These are phyloP conservation scores for Tor tambroides DNA, from an alignment of 2,113 vertebrate species.

Conservation along the genomic window DNA sequence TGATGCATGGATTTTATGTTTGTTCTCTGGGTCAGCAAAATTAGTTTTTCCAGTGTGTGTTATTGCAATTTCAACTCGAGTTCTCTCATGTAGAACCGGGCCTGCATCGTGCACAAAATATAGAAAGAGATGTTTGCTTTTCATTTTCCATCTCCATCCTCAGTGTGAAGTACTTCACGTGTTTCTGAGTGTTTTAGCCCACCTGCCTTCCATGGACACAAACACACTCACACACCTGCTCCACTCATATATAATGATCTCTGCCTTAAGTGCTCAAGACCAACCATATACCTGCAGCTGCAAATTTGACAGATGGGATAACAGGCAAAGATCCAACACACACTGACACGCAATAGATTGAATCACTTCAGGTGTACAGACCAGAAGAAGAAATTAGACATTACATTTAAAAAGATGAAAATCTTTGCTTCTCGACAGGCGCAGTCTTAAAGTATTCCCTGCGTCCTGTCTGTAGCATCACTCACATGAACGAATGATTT, in stretches of 20 bases:
- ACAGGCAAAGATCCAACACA: conserved; percentile 30
- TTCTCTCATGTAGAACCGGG: background rate
- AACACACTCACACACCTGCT: conserved; percentile 17
- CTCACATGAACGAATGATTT: conserved; percentile 11
- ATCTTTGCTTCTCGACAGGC: background rate
- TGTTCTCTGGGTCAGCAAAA: background rate
- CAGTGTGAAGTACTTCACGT: background rate
- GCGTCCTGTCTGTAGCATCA: background rate
- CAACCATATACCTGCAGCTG: conserved; percentile 34
- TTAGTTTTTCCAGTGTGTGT: background rate
- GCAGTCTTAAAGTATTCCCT: background rate
- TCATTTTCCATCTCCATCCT: background rate
- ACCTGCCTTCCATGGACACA: conserved; percentile 24
- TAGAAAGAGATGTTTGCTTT: background rate
- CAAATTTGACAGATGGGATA: conserved; percentile 39
- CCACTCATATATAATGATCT: conserved; percentile 32
- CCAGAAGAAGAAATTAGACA: conserved; percentile 4
- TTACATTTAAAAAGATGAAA: conserved; percentile 11
- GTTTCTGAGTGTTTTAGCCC: background rate
- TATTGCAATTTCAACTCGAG: background rate
- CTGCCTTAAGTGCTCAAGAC: background rate
- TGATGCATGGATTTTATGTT: conserved; percentile 10
- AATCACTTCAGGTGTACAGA: conserved; percentile 18
- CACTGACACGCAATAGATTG: background rate
- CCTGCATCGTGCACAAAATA: background rate